Percentiles rank a stretch among this genome's conserved stretches.
Conservation (phyloP, 2,113 vertebrate genomes). For the Macrotis lagotis region DNA sequence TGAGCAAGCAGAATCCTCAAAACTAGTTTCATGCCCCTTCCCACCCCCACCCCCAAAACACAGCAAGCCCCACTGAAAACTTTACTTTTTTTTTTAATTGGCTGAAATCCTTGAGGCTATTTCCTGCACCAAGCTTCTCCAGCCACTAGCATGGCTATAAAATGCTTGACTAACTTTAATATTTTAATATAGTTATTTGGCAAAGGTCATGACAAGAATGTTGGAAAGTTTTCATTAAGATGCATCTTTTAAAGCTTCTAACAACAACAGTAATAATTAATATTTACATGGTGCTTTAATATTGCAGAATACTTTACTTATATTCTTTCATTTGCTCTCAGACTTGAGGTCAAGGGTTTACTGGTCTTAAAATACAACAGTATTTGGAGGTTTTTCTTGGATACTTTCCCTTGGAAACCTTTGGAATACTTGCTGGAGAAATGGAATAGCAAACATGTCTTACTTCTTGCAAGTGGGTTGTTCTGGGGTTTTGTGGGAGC, state of each 20-base stretch:
- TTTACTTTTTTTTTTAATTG: constrained; percentile 33
- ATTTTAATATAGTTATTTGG: constrained; percentile 43
- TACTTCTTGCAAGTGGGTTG: constrained; percentile 51
- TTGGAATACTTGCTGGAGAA: constrained; percentile 50
- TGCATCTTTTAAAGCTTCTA: constrained; percentile 56
- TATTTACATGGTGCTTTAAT: not conserved
- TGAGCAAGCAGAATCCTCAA: not conserved
- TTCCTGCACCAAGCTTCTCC: constrained; percentile 45
- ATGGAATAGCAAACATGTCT: constrained; percentile 72
- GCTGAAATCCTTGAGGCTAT: constrained; percentile 10
- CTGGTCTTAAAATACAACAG: constrained; percentile 62
- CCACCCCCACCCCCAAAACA: not conserved
- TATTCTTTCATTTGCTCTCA: not conserved
- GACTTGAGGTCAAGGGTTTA: constrained; percentile 56
- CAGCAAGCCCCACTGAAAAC: constrained; percentile 1
- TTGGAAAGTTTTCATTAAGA: constrained; percentile 54
- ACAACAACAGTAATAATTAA: not conserved
- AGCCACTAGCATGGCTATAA: constrained; percentile 45
- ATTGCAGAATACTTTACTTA: not conserved
- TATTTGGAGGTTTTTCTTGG: constrained; percentile 51
- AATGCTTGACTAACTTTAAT: constrained; percentile 44
- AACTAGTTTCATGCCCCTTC: not conserved
- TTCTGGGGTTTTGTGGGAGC: constrained; percentile 37
- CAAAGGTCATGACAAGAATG: constrained; percentile 49
- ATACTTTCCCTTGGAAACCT: constrained; percentile 61